phyloP scores from a whole-genome alignment of 2,888 invertebrate genomes.

The Temnothorax rugatulus region DNA sequence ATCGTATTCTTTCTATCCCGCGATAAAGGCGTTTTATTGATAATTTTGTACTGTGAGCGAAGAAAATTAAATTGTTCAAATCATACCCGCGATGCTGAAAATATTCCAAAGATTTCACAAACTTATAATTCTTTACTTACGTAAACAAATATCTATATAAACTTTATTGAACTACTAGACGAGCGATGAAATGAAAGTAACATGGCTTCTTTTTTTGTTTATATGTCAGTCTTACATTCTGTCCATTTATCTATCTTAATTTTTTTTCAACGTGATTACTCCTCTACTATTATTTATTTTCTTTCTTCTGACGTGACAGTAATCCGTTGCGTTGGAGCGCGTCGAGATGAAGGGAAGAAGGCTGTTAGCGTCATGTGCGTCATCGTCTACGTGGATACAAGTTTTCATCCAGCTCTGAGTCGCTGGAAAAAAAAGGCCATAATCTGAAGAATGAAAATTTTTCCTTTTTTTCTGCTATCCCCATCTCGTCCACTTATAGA shows the following conservation, averaged over 20 bases:
- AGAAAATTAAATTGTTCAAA: neutral
- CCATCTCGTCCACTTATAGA: conserved; percentile 42
- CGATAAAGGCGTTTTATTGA: neutral
- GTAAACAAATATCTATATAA: neutral
- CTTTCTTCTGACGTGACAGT: conserved; percentile 27
- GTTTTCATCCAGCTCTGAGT: conserved; percentile 45
- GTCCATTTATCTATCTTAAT: conserved; percentile 44
- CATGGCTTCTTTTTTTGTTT: conserved; percentile 17
- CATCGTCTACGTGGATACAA: conserved; percentile 55
- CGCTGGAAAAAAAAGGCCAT: conserved; percentile 41
- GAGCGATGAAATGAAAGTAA: conserved; percentile 2
- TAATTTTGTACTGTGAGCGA: neutral
- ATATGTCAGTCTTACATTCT: conserved; percentile 12
- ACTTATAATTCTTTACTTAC: neutral
- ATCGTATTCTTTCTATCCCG: neutral
- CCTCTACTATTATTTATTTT: conserved; percentile 37
- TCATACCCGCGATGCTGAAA: neutral
- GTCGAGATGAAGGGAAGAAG: conserved; percentile 43
- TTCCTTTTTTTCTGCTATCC: conserved; percentile 19
- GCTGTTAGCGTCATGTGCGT: conserved; percentile 66
- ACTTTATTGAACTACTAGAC: neutral
- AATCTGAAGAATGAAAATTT: conserved; percentile 51
- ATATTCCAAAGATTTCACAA: neutral
- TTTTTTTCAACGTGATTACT: conserved; percentile 42
- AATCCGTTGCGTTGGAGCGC: conserved; percentile 37